Percentiles rank a stretch among this genome's conserved stretches.
These are phyloP conservation scores for Astreopora myriophthalma DNA, from an alignment of 64 coral and sea anemone species.

Conservation along the genomic window DNA sequence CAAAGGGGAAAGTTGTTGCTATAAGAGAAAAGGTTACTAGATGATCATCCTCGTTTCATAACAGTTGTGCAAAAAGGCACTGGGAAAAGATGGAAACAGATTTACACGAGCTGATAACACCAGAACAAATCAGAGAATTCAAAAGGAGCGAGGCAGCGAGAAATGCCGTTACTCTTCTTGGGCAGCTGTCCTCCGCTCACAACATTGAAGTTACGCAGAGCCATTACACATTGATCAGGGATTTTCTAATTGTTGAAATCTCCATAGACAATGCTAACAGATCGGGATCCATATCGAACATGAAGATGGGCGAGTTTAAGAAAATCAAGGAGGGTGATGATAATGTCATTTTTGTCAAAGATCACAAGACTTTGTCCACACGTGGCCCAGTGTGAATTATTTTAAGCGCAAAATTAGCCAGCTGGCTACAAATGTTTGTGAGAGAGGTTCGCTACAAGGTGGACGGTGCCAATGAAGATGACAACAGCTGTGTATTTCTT, in stretches of 20 bases:
- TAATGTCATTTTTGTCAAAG: constrained; percentile 20
- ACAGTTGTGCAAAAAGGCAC: constrained; percentile 16
- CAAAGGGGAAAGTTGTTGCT: constrained; percentile 29
- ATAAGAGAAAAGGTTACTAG: constrained; percentile 31
- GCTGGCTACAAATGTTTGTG: constrained; percentile 56
- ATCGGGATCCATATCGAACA: constrained; percentile 32
- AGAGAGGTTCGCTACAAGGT: constrained; percentile 14
- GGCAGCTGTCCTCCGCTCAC: constrained; percentile 34
- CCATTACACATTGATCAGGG: constrained; percentile 29
- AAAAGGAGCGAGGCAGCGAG: constrained; percentile 55
- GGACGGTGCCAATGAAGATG: background rate
- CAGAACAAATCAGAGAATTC: constrained; percentile 43
- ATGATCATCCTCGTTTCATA: constrained; percentile 16
- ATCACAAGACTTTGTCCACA: constrained; percentile 52
- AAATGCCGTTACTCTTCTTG: constrained; percentile 12
- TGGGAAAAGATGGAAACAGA: constrained; percentile 68
- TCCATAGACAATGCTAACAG: constrained; percentile 56
- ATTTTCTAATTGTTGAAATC: constrained; percentile 45
- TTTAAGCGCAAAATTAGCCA: constrained; percentile 14
- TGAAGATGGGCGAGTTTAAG: constrained; percentile 20
- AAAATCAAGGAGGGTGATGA: constrained; percentile 24
- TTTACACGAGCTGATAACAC: constrained; percentile 25
- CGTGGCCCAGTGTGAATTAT: constrained; percentile 51
- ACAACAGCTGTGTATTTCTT: constrained; percentile 27
- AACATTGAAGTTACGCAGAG: constrained; percentile 24